Base-by-base conservation (phyloP, 2,113 vertebrate genomes). In the Burhinus bistriatus region DNA sequence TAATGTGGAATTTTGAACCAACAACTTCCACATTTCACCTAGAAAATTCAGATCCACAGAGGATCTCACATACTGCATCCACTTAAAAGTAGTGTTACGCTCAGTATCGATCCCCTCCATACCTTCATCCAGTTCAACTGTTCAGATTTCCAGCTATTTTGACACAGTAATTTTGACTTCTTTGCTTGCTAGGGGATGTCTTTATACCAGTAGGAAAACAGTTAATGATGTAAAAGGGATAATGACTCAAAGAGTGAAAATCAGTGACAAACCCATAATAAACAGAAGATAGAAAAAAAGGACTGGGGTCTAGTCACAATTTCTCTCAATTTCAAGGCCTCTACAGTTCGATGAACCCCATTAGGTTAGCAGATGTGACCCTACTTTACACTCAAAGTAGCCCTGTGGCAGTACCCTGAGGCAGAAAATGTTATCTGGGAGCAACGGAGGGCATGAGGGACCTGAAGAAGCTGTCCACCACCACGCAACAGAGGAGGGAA, bases 311-410 rank as follows among this genome's bases (percentile, higher is more conserved):
- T 34, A 26, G 15, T 44, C 40, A 40, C 5, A 75, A 20, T 64
- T 65, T 58, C 8, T 85, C 54, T 78, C 10, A 3, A 27, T 47
- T 88, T 82, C 55, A 47, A 57, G 61, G 66, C 4, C 4, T 55
- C 61, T 95, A 23, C 16, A 18, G 34, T 57, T 85, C 0, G 0
- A 44, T 36, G 18, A 55, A 27, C 12, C 11, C 32, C 21, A 9
- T 55, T 11, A 42, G 7, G 12, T 62, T 26, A 68, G 55, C 23
- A 83, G 58, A 68, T 44, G 17, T 27, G 70, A 89, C 21, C 7
- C 47, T 49, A 4, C 23, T 66, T 88, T 54, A 32, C 32, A n/a
- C 15, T 71, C 61, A 52, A 8, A 40, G 17, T 11, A 75, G 8
- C 17, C 49, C 26, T 14, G 11, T 30, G n/a, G 26, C 54, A 59